phyloP scores from a whole-genome alignment of 2,888 invertebrate species.

The Dynastes maya region DNA sequence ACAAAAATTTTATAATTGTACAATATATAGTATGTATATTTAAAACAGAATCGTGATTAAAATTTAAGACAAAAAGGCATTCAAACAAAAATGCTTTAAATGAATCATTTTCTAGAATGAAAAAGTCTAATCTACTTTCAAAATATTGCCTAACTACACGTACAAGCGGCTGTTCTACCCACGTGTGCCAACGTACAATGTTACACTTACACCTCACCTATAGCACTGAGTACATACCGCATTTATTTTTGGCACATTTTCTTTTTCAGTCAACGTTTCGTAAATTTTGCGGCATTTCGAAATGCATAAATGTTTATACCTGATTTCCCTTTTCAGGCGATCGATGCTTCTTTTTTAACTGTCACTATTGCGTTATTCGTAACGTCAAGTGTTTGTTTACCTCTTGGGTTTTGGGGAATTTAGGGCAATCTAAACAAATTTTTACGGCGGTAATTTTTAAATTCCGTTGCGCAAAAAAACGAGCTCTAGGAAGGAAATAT shows the following conservation, averaged over 20 bases:
- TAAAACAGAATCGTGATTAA: no score
- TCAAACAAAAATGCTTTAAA: no score
- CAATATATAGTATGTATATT: no score
- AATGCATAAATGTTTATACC: background rate
- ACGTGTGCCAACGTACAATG: no score
- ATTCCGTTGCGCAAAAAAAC: background rate
- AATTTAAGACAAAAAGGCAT: no score
- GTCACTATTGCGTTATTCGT: background rate
- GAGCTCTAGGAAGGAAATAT: background rate
- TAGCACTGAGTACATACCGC: no score
- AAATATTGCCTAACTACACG: no score
- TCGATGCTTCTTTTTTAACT: background rate
- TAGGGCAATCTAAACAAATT: constrained; percentile 14
- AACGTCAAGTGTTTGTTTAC: constrained; percentile 5
- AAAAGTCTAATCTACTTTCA: no score
- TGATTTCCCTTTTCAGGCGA: background rate
- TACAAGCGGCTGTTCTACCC: no score
- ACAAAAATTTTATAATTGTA: no score
- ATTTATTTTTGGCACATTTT: constrained; percentile 20
- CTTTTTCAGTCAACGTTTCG: constrained; percentile 9
- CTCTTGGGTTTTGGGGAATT: background rate
- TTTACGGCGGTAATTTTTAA: constrained; percentile 2
- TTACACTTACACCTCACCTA: no score
- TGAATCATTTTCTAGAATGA: no score
- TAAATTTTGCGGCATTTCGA: background rate